A percentile compares a stretch with the other conserved stretches of the same genome.
phyloP scores from a whole-genome alignment of 1,140 invertebrate genomes.

The Arctopsyche grandis region DNA sequence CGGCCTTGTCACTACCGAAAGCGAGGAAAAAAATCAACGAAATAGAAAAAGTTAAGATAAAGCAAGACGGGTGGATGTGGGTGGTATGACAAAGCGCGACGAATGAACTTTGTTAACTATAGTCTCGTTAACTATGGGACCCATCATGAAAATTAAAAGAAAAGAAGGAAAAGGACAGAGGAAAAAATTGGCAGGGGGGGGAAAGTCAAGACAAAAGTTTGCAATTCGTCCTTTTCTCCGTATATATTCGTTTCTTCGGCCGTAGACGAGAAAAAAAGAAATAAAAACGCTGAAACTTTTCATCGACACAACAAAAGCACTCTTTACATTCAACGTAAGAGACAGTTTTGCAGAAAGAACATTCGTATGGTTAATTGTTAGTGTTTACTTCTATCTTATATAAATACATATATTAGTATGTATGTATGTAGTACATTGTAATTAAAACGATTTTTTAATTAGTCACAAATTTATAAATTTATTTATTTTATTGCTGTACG shows the following conservation, averaged over 20 bases:
- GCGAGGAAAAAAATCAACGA: neutral
- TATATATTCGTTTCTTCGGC: neutral
- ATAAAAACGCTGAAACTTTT: neutral
- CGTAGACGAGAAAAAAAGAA: neutral
- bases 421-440: too few relatives aligned
- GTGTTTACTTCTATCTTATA: too few relatives aligned
- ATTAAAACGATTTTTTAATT: too few relatives aligned
- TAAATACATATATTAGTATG: too few relatives aligned
- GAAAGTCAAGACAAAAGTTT: neutral
- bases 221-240: neutral
- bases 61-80: neutral
- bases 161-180: neutral
- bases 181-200: neutral
- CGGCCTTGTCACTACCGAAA: too few relatives aligned
- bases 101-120: slow-evolving; percentile 35
- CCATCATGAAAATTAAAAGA: slow-evolving; percentile 24
- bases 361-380: too few relatives aligned
- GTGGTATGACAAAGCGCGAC: slow-evolving; percentile 7
- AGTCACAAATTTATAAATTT: too few relatives aligned
- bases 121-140: slow-evolving; percentile 3
- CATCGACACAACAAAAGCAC: neutral
- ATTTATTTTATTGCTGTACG: too few relatives aligned
- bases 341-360: too few relatives aligned
- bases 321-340: too few relatives aligned
- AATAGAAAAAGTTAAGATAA: slow-evolving; percentile 33